Evolutionary conservation across 2,113 vertebrate species (phyloP).

Genomic region (Gymnobelideus leadbeateri): DNA sequence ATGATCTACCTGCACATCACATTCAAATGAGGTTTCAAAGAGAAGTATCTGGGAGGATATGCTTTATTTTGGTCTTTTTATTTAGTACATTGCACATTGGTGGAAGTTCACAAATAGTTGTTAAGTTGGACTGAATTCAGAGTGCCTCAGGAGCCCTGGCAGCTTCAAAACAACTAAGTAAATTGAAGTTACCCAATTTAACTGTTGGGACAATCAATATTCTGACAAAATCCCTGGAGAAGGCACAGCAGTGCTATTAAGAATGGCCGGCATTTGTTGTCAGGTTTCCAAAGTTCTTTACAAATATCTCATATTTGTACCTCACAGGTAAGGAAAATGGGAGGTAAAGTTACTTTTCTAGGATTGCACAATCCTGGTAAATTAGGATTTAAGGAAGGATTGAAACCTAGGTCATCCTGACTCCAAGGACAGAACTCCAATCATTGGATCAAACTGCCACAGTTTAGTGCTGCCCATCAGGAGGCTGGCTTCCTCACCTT

Average conservation of each 20-base stretch:
- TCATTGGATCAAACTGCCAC: not conserved
- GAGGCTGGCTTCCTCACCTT: not conserved
- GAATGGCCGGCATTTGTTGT: not conserved
- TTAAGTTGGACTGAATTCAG: not conserved
- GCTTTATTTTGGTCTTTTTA: not conserved
- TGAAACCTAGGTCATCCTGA: not conserved
- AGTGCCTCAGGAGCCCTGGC: not conserved
- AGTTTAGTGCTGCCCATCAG: not conserved
- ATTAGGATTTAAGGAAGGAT: not conserved
- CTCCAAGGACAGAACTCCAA: not conserved
- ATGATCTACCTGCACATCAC: not conserved
- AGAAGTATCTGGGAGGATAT: not conserved
- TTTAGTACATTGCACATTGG: not conserved
- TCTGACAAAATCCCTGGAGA: not conserved
- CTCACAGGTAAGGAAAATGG: not conserved
- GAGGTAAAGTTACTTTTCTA: not conserved
- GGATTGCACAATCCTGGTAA: not conserved
- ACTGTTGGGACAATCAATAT: not conserved
- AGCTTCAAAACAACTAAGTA: not conserved
- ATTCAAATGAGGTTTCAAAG: not conserved
- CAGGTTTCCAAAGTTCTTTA: not conserved
- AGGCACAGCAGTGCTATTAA: not conserved
- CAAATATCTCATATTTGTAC: not conserved
- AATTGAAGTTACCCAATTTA: not conserved
- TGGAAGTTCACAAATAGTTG: not conserved